phyloP scores from a whole-genome alignment of 92 coral and sea anemone genomes.

The Epizoanthus illoricatus region DNA sequence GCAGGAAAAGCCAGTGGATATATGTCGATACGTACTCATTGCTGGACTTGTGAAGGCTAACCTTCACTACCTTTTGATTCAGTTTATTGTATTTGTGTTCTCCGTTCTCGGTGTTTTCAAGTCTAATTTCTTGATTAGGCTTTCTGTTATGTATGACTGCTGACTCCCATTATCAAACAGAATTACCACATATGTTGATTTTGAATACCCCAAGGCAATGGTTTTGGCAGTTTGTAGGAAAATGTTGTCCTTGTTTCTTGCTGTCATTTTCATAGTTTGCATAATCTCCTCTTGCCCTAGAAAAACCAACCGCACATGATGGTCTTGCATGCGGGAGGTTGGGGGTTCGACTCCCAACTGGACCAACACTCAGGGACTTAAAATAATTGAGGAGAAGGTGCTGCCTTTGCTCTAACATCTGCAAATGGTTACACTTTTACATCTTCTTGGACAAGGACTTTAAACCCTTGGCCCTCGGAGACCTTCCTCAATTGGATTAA shows the following conservation, averaged over 20 bases:
- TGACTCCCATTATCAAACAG: slow-evolving; percentile 70
- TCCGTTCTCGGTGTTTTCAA: slow-evolving; percentile 45
- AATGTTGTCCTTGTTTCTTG: slow-evolving; percentile 29
- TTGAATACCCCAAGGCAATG: slow-evolving; percentile 32
- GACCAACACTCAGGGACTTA: no score
- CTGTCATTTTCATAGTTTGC: slow-evolving; percentile 15
- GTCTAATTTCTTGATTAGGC: slow-evolving; percentile 47
- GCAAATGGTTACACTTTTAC: no score
- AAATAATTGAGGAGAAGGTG: no score
- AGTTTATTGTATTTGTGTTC: slow-evolving; percentile 49
- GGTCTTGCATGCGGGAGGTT: no score
- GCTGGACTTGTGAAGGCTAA: slow-evolving; percentile 27
- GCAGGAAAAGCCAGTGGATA: slow-evolving; percentile 53
- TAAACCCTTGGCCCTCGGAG: no score
- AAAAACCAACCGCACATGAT: no score
- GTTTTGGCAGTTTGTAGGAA: slow-evolving; percentile 64
- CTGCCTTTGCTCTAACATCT: no score
- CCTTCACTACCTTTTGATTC: slow-evolving; percentile 46
- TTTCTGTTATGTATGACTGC: slow-evolving; percentile 52
- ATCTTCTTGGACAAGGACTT: no score
- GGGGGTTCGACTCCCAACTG: no score
- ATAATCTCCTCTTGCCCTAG: slow-evolving; percentile 6
- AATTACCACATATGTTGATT: slow-evolving; percentile 48
- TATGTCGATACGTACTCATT: slow-evolving; percentile 42
- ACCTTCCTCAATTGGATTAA: no score